A percentile compares a stretch with the other conserved stretches of the same genome.
Evolutionary conservation across 2,888 invertebrate genomes (phyloP).

Genomic region (Cotesia congregata): DNA sequence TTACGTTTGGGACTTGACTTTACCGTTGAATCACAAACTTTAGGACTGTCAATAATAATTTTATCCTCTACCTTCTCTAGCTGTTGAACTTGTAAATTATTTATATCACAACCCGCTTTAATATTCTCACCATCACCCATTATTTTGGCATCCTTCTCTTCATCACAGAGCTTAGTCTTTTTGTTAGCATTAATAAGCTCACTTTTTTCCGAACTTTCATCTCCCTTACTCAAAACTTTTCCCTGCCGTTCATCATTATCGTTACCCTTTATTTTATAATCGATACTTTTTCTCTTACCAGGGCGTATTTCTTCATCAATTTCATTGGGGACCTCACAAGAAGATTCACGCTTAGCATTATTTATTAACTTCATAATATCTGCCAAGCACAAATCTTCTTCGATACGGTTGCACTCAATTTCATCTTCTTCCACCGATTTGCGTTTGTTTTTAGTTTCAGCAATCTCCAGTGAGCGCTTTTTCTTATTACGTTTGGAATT

Average conservation of each 20-base stretch:
- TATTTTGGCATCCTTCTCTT: slow-evolving; percentile 35
- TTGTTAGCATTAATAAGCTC: slow-evolving; percentile 39
- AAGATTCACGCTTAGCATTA: slow-evolving; percentile 34
- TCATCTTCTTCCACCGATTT: slow-evolving; percentile 51
- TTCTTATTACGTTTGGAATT: slow-evolving; percentile 49
- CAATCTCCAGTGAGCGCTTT: slow-evolving; percentile 59
- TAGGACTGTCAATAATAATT: neutral
- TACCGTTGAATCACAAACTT: neutral
- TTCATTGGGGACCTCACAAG: slow-evolving; percentile 25
- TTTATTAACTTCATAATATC: slow-evolving; percentile 62
- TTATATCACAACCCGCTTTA: neutral
- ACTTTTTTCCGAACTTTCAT: slow-evolving; percentile 24
- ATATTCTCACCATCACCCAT: slow-evolving; percentile 7
- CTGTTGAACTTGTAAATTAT: neutral
- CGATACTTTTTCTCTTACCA: slow-evolving; percentile 53
- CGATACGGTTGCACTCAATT: slow-evolving; percentile 46
- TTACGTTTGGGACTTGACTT: neutral
- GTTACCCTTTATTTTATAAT: slow-evolving; percentile 45
- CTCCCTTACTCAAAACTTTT: neutral
- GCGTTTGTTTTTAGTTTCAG: slow-evolving; percentile 58
- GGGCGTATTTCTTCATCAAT: slow-evolving; percentile 40
- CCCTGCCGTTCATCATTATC: neutral
- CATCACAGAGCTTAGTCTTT: slow-evolving; percentile 40
- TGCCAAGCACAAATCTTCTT: slow-evolving; percentile 55
- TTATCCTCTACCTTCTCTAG: neutral